These are phyloP conservation scores for Gambusia affinis DNA, from an alignment of 2,113 vertebrate species.

Conservation along the genomic window DNA sequence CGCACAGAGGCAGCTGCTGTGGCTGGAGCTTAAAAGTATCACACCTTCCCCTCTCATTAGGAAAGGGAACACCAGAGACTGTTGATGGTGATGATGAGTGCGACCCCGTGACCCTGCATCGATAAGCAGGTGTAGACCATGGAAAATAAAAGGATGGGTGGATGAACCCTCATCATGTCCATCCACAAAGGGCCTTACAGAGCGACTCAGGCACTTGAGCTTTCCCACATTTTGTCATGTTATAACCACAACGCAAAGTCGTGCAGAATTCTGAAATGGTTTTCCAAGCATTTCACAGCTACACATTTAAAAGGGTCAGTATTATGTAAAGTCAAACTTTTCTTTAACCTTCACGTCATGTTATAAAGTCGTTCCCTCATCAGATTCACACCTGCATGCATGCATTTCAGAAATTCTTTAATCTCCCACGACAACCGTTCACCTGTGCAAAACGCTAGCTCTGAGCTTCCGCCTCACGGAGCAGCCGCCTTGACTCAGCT, in stretches of 20 bases:
- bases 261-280: not conserved
- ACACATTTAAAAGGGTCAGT: not conserved
- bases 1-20: conserved; percentile 54
- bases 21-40: conserved; percentile 61
- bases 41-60: conserved; percentile 5
- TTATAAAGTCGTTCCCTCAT: too few species aligned
- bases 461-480: too few species aligned
- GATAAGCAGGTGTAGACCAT: too few species aligned
- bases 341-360: too few species aligned
- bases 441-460: too few species aligned
- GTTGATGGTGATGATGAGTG: conserved; percentile 16
- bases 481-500: too few species aligned
- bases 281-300: not conserved
- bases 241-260: not conserved
- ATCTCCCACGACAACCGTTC: too few species aligned
- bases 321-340: too few species aligned
- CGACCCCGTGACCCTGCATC: too few species aligned
- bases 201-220: not conserved
- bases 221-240: conserved; percentile 26
- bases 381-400: too few species aligned
- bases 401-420: too few species aligned
- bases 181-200: not conserved
- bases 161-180: not conserved
- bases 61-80: conserved; percentile 32
- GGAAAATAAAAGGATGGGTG: too few species aligned